Evolutionary conservation across 2,797 vertebrate genomes (phyloP).

Genomic region (Enteromius mattozi): DNA sequence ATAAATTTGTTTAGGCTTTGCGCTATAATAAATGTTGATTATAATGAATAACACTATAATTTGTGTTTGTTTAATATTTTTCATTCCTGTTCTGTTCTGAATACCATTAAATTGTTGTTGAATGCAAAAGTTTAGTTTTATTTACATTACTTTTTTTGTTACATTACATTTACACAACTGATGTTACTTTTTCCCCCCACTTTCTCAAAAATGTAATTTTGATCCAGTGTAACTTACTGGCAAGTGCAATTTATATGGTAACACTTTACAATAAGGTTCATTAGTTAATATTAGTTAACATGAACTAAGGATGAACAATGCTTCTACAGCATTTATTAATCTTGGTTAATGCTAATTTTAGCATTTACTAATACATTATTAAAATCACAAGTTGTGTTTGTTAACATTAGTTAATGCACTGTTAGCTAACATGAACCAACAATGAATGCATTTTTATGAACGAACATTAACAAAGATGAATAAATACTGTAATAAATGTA

Average conservation of each 20-base stretch:
- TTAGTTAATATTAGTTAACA: too few relatives aligned
- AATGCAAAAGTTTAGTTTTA: not conserved
- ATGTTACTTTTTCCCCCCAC: not conserved
- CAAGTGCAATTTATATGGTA: not conserved
- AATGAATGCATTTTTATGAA: too few relatives aligned
- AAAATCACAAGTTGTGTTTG: too few relatives aligned
- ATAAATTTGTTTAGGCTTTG: not conserved
- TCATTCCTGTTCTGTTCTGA: not conserved
- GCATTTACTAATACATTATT: too few relatives aligned
- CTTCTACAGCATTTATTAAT: too few relatives aligned
- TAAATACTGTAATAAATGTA: too few relatives aligned
- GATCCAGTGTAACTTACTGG: not conserved
- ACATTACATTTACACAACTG: not conserved
- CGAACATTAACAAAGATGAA: too few relatives aligned
- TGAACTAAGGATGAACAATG: too few relatives aligned
- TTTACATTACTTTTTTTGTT: not conserved
- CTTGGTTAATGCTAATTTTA: too few relatives aligned
- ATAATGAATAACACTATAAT: not conserved
- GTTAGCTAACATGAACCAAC: too few relatives aligned
- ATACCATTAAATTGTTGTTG: not conserved
- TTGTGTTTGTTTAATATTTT: not conserved
- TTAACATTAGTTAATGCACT: too few relatives aligned
- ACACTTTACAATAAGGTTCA: too few relatives aligned
- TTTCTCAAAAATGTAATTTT: not conserved
- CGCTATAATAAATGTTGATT: not conserved